These are phyloP conservation scores for Tachyglossus aculeatus DNA, from an alignment of 2,797 vertebrate genomes.

Conservation along the genomic window DNA sequence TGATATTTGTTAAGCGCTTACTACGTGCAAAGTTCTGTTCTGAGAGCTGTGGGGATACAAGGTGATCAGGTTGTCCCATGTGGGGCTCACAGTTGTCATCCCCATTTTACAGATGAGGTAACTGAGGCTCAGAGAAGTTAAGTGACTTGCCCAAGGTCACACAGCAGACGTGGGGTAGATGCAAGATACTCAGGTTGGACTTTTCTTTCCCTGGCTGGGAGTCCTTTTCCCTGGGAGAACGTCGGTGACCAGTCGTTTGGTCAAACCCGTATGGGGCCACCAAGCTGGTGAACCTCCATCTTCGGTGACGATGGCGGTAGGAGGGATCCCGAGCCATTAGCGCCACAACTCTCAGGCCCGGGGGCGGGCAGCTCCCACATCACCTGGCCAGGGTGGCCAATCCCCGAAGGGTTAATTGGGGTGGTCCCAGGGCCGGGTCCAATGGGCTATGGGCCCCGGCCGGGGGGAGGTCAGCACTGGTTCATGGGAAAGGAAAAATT, in stretches of 20 bases:
- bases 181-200: too few relatives aligned
- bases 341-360: fast-evolving
- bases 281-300: fast-evolving
- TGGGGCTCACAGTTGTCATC: too few relatives aligned
- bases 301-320: background rate
- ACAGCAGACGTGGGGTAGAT: too few relatives aligned
- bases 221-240: background rate
- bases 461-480: slow-evolving; percentile 79
- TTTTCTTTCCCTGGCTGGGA: fast-evolving
- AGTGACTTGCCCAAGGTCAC: too few relatives aligned
- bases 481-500: slow-evolving; percentile 86
- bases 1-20: too few relatives aligned
- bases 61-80: too few relatives aligned
- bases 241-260: too few relatives aligned
- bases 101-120: too few relatives aligned
- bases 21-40: too few relatives aligned
- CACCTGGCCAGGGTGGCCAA: slow-evolving; percentile 20
- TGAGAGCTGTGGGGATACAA: too few relatives aligned
- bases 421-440: slow-evolving; percentile 56
- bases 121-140: too few relatives aligned
- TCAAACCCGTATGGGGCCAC: fast-evolving
- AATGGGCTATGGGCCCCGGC: slow-evolving; percentile 68
- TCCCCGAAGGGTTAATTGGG: slow-evolving; percentile 59
- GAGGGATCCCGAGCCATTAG: fast-evolving
- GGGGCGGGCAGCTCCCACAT: fast-evolving